Conservation (phyloP, 2,113 vertebrate species). For the Plecturocebus donacophilus region DNA sequence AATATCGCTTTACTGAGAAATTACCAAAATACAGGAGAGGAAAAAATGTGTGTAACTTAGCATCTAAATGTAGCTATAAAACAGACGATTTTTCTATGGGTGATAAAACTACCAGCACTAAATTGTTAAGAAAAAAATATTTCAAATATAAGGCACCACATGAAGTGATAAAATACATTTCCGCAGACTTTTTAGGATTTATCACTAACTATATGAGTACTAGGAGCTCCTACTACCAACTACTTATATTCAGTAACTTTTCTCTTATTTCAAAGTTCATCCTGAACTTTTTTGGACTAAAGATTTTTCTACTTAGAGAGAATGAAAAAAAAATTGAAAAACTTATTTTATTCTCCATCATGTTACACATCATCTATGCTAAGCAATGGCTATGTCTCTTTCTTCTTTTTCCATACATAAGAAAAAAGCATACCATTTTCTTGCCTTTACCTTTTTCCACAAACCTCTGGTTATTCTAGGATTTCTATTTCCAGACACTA, state of each 20-base stretch:
- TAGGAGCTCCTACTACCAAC: not conserved
- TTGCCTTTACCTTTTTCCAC: constrained; percentile 55
- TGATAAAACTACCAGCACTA: constrained; percentile 67
- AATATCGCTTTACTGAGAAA: constrained; percentile 75
- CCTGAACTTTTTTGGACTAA: not conserved
- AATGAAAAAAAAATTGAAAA: not conserved
- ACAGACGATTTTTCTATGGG: not conserved
- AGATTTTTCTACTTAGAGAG: not conserved
- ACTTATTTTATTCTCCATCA: not conserved
- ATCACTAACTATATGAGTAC: not conserved
- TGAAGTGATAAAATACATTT: not conserved
- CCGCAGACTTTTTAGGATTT: not conserved
- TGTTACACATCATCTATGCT: not conserved
- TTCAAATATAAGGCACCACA: constrained; percentile 10
- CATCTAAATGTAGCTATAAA: constrained; percentile 64
- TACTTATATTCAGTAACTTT: constrained; percentile 8
- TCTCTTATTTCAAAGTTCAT: not conserved
- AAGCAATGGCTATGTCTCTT: not conserved
- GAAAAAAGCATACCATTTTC: not conserved
- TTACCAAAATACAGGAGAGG: constrained; percentile 43
- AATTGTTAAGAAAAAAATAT: constrained; percentile 61
- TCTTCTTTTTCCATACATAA: constrained; percentile 25
- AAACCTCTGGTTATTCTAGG: constrained; percentile 58
- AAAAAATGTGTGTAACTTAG: constrained; percentile 69
- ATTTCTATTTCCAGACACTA: constrained; percentile 67